Base-by-base conservation (phyloP, 2,888 invertebrate genomes). In the Alloplasta piceator region DNA sequence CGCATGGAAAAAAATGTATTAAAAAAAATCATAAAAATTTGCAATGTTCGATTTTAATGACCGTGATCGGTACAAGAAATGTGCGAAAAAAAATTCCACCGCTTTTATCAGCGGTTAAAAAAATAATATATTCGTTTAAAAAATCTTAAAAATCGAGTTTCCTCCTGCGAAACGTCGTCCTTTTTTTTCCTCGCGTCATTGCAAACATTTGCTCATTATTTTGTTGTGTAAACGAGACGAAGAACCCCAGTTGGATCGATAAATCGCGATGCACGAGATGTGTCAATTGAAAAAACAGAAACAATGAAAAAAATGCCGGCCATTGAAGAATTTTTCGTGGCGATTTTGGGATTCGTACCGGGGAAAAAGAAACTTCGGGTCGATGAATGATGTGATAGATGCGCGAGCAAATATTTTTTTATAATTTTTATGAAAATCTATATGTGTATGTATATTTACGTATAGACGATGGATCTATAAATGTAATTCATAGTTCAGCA, bases 351-450 rank as follows among this genome's bases (percentile, higher is more conserved):
- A 72, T 48, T 76, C 67, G 48, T 38, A 60, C 58, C 63, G 6
- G n/a, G 52, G 5, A 72, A 66, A 61, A 63, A 78, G 12, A 78
- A 70, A 81, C 66, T 61, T 78, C 46, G 73, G 68, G 63, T 78
- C 73, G 78, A 68, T 63, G 73, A 74, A 55, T 78, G 73, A 74
- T 81, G 81, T 81, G 80, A 84, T 83, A 84, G 80, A 84, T 79
- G 82, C 82, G 82, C 80, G 77, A 84, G 82, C 80, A 77, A 77
- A 84, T 84, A 84, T 84, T 84, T 84, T 81, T 84, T 84, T 84
- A 84, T 84, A 84, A 78, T 84, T 83, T 83, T 83, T 84, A 84
- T 82, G 82, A 77, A 80, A 78, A 78, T 76, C 74, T 82, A 26
- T 26, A 3, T 26, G 26, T 26, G 26, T 26, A 83, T 77, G 79